Conservation (phyloP, 1,140 invertebrate genomes). For the Euura lappo region DNA sequence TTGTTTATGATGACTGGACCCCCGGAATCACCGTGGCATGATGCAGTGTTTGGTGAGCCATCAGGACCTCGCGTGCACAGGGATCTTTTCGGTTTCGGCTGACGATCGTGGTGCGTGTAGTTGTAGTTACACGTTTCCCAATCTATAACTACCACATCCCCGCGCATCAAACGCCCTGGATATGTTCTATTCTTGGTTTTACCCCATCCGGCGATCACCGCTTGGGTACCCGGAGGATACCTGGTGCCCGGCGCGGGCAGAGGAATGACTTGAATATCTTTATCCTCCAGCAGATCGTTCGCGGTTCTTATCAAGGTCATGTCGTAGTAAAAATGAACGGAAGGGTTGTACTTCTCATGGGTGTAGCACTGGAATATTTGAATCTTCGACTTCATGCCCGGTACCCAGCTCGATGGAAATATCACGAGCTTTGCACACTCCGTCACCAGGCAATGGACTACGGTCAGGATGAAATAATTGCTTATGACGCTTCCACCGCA, state of each 20-base stretch:
- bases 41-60: neutral
- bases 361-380: neutral
- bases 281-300: neutral
- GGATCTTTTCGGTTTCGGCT: neutral
- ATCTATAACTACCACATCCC: neutral
- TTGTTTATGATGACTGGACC: neutral
- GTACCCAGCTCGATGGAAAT: neutral
- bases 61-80: neutral
- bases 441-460: neutral
- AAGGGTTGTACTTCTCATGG: neutral
- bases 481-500: neutral
- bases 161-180: neutral
- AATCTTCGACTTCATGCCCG: neutral
- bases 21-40: neutral
- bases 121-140: neutral
- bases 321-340: neutral
- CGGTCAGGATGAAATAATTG: neutral
- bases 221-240: neutral
- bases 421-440: neutral
- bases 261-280: neutral
- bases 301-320: neutral
- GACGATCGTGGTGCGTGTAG: neutral
- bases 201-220: neutral
- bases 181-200: neutral
- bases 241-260: neutral